These are phyloP conservation scores for Podarcis raffonei DNA, from an alignment of 2,113 vertebrate genomes.

Conservation along the genomic window DNA sequence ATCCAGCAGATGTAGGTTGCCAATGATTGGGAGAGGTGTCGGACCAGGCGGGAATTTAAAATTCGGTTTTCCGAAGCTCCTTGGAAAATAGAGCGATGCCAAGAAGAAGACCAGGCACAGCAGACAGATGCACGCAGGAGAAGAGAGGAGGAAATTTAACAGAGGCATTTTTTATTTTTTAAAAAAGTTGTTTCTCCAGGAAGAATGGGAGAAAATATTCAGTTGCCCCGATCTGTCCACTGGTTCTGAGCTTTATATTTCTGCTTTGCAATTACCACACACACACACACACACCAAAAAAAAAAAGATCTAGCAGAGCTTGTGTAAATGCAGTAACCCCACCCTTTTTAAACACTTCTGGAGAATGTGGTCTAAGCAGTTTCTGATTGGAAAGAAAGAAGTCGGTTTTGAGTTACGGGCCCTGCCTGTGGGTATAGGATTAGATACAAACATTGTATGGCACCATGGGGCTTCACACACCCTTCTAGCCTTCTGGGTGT, in stretches of 20 bases:
- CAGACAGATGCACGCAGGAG: slow-evolving; percentile 48
- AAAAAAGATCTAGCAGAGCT: slow-evolving; percentile 56
- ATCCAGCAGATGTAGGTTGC: slow-evolving; percentile 76
- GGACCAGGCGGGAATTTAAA: slow-evolving; percentile 74
- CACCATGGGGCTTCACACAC: slow-evolving; percentile 37
- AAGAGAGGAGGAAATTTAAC: slow-evolving; percentile 56
- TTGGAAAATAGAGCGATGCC: slow-evolving; percentile 49
- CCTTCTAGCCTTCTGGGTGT: neutral
- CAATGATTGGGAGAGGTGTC: slow-evolving; percentile 73
- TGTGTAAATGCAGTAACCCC: slow-evolving; percentile 72
- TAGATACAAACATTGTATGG: slow-evolving; percentile 54
- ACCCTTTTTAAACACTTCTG: slow-evolving; percentile 76
- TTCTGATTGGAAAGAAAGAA: slow-evolving; percentile 71
- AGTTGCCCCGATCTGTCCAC: slow-evolving; percentile 50
- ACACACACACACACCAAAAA: too few relatives aligned
- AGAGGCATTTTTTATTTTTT: slow-evolving; percentile 46
- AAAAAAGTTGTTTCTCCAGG: neutral
- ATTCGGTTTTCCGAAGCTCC: slow-evolving; percentile 56
- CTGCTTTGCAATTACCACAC: slow-evolving; percentile 62
- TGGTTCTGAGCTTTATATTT: slow-evolving; percentile 61
- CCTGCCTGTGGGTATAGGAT: slow-evolving; percentile 65
- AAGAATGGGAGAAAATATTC: slow-evolving; percentile 21
- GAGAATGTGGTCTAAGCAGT: slow-evolving; percentile 77
- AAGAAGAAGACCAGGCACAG: slow-evolving; percentile 50
- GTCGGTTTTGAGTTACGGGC: slow-evolving; percentile 69